A percentile compares a stretch with the other conserved stretches of the same genome.
These are phyloP conservation scores for Calyptommatus sinebrachiatus DNA, from an alignment of 2,113 vertebrate species.

Conservation along the genomic window DNA sequence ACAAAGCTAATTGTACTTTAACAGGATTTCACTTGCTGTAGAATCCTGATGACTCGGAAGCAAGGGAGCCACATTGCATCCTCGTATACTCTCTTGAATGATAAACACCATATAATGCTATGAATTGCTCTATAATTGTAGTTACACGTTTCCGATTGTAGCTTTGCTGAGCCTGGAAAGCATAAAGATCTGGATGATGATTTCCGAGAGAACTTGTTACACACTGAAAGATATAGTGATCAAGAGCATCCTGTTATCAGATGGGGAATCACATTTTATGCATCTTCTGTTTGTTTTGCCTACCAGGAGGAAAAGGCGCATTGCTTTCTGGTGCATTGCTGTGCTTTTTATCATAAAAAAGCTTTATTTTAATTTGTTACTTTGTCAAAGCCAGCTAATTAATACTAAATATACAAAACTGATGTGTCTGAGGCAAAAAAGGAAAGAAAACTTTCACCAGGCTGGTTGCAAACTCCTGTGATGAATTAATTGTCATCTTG, in stretches of 20 bases:
- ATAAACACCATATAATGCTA: not conserved
- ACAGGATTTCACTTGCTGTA: too few species aligned
- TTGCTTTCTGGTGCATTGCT: not conserved
- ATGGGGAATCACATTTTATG: not conserved
- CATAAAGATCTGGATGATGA: too few species aligned
- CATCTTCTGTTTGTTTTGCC: not conserved
- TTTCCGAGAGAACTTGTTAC: not conserved
- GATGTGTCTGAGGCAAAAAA: not conserved
- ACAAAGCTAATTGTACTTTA: too few species aligned
- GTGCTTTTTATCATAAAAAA: slow-evolving; percentile 5
- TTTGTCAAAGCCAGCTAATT: slow-evolving; percentile 26
- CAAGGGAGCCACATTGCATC: too few species aligned
- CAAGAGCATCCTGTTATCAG: not conserved
- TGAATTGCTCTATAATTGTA: not conserved
- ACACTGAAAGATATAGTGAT: not conserved
- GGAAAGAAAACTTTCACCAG: slow-evolving; percentile 19
- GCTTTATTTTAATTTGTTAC: slow-evolving; percentile 35
- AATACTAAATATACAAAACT: slow-evolving; percentile 34
- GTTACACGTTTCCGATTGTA: not conserved
- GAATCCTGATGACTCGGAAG: too few species aligned
- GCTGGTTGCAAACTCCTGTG: slow-evolving; percentile 27
- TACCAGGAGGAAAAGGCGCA: not conserved
- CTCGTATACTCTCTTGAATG: too few species aligned
- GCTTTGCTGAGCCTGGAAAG: not conserved
- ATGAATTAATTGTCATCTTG: slow-evolving; percentile 35